These are phyloP conservation scores for Phacellophora camtschatica DNA, from an alignment of 30 jellyfish, hydroid and myxozoan genomes.

Conservation along the genomic window DNA sequence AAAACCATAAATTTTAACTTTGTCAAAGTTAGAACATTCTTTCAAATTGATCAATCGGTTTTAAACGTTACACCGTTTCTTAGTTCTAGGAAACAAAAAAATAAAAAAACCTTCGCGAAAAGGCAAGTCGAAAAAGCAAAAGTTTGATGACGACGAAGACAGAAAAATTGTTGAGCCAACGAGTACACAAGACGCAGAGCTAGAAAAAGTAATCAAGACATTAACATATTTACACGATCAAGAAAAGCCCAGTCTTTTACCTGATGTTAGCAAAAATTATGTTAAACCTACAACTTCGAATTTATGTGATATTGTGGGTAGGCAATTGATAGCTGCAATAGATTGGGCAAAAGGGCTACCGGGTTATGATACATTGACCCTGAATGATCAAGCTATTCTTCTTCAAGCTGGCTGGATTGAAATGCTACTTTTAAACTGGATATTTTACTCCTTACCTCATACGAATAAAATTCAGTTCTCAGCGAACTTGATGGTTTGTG, in stretches of 20 bases:
- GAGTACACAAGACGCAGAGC: slow-evolving; percentile 82
- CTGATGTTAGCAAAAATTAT: slow-evolving; percentile 9
- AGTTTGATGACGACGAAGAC: slow-evolving; percentile 63
- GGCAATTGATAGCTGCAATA: slow-evolving; percentile 75
- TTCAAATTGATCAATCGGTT: too few relatives aligned
- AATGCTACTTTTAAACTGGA: slow-evolving; percentile 84
- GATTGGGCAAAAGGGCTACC: slow-evolving; percentile 98
- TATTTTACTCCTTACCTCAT: slow-evolving; percentile 50
- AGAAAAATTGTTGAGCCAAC: slow-evolving; percentile 74
- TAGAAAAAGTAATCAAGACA: slow-evolving; percentile 61
- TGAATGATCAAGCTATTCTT: slow-evolving; percentile 87
- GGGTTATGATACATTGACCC: slow-evolving; percentile 76
- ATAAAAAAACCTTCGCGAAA: slow-evolving; percentile 62
- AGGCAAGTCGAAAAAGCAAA: slow-evolving; percentile 61
- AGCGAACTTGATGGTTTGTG: slow-evolving; percentile 45
- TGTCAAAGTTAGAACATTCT: too few relatives aligned
- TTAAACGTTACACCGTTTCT: too few relatives aligned
- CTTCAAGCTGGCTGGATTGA: slow-evolving; percentile 96
- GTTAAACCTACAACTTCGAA: slow-evolving; percentile 54
- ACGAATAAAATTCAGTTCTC: slow-evolving; percentile 56
- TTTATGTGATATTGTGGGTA: slow-evolving; percentile 66
- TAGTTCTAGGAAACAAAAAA: slow-evolving; percentile 86
- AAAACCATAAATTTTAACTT: too few relatives aligned
- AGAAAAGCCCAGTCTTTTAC: slow-evolving; percentile 39
- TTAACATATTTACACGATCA: slow-evolving; percentile 57